phyloP scores from a whole-genome alignment of 64 coral and sea anemone species.

The Actinia equina region DNA sequence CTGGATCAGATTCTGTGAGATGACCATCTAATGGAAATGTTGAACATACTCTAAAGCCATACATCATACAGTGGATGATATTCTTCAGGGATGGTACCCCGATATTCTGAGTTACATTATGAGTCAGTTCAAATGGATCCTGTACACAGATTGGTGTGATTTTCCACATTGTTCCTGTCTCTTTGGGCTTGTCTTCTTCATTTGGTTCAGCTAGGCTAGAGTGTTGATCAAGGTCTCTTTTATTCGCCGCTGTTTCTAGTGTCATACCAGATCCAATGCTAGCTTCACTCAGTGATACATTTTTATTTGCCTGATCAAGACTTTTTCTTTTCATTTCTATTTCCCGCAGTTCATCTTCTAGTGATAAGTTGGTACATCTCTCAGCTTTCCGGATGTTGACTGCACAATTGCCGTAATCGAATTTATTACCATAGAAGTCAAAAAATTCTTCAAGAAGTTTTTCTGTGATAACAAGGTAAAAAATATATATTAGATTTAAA shows the following conservation, averaged over 20 bases:
- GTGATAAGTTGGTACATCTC: conserved; percentile 10
- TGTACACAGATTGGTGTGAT: conserved; percentile 74
- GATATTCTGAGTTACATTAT: conserved; percentile 86
- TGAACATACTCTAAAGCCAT: conserved; percentile 34
- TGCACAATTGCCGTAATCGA: conserved; percentile 80
- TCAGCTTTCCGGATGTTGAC: conserved; percentile 53
- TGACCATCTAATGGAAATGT: not conserved
- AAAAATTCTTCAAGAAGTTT: conserved; percentile 74
- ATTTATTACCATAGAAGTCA: conserved; percentile 63
- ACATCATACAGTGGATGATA: conserved; percentile 70
- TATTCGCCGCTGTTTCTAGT: not conserved
- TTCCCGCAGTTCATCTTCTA: conserved; percentile 40
- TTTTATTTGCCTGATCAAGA: not conserved
- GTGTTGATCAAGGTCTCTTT: not conserved
- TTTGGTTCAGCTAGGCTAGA: conserved; percentile 6
- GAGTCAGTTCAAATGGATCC: conserved; percentile 90
- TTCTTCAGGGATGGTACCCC: conserved; percentile 31
- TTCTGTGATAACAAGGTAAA: conserved; percentile 31
- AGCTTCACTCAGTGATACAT: not conserved
- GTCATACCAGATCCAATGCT: too few species aligned
- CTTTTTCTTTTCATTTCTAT: not conserved
- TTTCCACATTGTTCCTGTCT: conserved; percentile 37
- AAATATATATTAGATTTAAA: not conserved
- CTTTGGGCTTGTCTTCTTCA: not conserved
- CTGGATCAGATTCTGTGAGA: not conserved